Base-by-base conservation (phyloP, 64 coral and sea anemone species). In the Pocillopora damicornis region DNA sequence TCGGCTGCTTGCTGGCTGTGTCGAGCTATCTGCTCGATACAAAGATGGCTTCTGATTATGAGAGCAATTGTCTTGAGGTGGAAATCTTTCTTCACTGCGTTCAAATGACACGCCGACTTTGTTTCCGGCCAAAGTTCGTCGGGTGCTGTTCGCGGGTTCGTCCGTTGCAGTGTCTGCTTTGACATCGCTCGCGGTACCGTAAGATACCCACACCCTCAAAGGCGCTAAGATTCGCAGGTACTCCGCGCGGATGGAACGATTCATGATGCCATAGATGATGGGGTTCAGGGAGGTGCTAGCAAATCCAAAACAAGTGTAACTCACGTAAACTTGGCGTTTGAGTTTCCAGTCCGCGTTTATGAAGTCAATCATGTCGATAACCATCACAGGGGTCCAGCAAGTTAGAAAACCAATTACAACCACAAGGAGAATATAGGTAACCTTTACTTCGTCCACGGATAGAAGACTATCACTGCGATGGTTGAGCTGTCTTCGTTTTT, bases 281-380 rank as follows among this genome's bases (percentile, higher is more conserved):
- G 92, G 92, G 56, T 93, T 93, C 2, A 93, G n/a, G 6, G 92
- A 81, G 5, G 87, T 85, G 57, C 92, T 93, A 22, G 79, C 79
- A 38, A 30, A 89, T 38, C 92, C 87, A 64, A 89, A 93, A 37
- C 92, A 93, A 15, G 58, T 74, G 81, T 93, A 89, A 22, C 87
- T 89, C 37, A 93, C 63, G 62, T 93, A 93, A 2, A 37, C 75
- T 58, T 83, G 80, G 18, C 87, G 37, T 2, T 88, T 76, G 26
- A 93, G 87, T 25, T 83, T 84, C 81, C 87, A 89, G 71, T 93
- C 65, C 20, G 79, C 80, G 22, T 84, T 89, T 4, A 89, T 37
- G n/a, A 93, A 93, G 42, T 89, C 87, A 60, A 86, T 93, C 35
- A 89, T 38, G 72, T 89, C 87, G 1, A 93, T 86, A 0, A 86